Evolutionary conservation across 2,888 invertebrate species (phyloP).

Genomic region (Trachelus troglodyta): DNA sequence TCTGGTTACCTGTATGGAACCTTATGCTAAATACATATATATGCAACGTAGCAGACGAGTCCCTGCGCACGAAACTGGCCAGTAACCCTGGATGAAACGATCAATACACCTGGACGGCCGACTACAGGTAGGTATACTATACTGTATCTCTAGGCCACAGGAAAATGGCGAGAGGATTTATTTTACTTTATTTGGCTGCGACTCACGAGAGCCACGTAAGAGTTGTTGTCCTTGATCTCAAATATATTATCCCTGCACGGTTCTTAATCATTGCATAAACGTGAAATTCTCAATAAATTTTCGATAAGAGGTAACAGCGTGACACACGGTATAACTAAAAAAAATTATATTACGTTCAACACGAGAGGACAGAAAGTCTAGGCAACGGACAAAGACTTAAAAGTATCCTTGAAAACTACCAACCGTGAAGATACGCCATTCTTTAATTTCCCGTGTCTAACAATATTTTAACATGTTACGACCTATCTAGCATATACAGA

Average conservation of each 20-base stretch:
- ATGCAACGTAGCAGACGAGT: no score
- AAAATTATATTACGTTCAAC: no score
- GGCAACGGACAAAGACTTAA: slow-evolving; percentile 57
- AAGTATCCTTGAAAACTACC: slow-evolving; percentile 55
- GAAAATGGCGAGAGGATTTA: slow-evolving; percentile 18
- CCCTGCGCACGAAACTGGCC: no score
- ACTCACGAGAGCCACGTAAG: slow-evolving; percentile 25
- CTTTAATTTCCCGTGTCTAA: background rate
- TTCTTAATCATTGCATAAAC: slow-evolving; percentile 14
- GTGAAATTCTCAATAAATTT: background rate
- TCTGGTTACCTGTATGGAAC: no score
- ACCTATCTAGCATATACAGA: background rate
- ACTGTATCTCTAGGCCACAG: background rate
- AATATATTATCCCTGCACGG: slow-evolving; percentile 29
- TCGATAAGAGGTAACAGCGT: no score
- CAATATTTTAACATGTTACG: slow-evolving; percentile 14
- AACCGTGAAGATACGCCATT: background rate
- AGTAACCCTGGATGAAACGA: no score
- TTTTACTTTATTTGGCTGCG: slow-evolving; percentile 38
- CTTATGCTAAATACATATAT: no score
- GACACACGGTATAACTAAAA: no score
- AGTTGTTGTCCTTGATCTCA: slow-evolving; percentile 43
- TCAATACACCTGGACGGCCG: no score
- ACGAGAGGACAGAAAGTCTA: background rate
- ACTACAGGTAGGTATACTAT: no score